phyloP scores from a whole-genome alignment of 2,888 invertebrate species.

The Blastobasis lacticolella region DNA sequence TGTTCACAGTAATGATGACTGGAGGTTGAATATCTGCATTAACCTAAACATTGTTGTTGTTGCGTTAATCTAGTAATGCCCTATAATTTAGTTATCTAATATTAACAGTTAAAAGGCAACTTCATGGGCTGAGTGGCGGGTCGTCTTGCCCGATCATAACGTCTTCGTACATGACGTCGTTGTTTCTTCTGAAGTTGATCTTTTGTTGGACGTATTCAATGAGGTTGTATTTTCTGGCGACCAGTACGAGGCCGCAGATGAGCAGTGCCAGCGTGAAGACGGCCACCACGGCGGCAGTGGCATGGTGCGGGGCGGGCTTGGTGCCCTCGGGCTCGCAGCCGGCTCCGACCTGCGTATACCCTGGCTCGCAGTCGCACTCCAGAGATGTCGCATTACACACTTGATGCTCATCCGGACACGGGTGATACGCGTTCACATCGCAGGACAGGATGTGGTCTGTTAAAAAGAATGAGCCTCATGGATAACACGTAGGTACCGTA shows the following conservation, averaged over 20 bases:
- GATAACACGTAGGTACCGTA: conserved; percentile 45
- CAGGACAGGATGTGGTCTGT: conserved; percentile 69
- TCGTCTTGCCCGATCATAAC: conserved; percentile 73
- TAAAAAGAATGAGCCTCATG: conserved; percentile 60
- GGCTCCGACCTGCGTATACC: conserved; percentile 36
- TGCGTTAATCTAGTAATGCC: background rate
- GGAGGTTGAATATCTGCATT: no score
- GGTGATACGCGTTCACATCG: conserved; percentile 36
- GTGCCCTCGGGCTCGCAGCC: conserved; percentile 31
- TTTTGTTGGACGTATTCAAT: conserved; percentile 54
- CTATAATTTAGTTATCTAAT: conserved; percentile 20
- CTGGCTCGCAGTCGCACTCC: conserved; percentile 43
- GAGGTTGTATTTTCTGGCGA: conserved; percentile 61
- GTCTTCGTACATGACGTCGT: conserved; percentile 66
- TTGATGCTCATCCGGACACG: conserved; percentile 43
- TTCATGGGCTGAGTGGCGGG: conserved; percentile 61
- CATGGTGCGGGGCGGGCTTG: conserved; percentile 23
- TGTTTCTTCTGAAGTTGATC: conserved; percentile 50
- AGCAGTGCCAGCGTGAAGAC: conserved; percentile 57
- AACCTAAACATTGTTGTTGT: no score
- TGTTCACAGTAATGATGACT: no score
- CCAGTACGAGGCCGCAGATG: conserved; percentile 49
- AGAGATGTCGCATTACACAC: conserved; percentile 36
- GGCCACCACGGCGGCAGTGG: conserved; percentile 44
- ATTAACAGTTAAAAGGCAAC: conserved; percentile 15